Evolutionary conservation across 2,113 vertebrate species (phyloP).

Genomic region (Peromyscus leucopus): DNA sequence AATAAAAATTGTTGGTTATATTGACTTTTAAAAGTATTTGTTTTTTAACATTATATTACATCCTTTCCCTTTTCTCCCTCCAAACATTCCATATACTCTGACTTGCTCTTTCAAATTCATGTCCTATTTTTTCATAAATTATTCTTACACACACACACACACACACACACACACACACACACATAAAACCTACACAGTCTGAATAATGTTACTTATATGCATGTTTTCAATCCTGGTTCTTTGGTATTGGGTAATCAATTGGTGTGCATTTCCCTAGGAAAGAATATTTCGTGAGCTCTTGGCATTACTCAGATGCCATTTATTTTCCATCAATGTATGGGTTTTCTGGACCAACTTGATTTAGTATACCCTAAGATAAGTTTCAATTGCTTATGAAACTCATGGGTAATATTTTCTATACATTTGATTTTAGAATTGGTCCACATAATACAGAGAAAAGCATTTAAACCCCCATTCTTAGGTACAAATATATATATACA

Average conservation of each 20-base stretch:
- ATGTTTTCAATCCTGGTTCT: neutral
- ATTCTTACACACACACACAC: neutral
- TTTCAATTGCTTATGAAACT: neutral
- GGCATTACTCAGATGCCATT: neutral
- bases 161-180: neutral
- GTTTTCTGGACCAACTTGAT: neutral
- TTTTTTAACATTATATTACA: neutral
- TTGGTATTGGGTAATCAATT: neutral
- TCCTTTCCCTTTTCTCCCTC: neutral
- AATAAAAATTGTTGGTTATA: neutral
- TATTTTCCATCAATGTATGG: neutral
- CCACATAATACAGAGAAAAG: neutral
- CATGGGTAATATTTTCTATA: neutral
- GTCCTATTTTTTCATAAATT: neutral
- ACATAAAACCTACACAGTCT: neutral
- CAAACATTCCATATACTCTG: neutral
- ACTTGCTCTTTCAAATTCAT: neutral
- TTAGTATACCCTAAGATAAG: neutral
- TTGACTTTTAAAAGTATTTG: neutral
- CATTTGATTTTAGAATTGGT: constrained; percentile 23
- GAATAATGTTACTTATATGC: neutral
- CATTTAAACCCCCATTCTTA: neutral
- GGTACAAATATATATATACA: neutral
- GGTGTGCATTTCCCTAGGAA: neutral
- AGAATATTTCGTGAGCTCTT: neutral